phyloP scores from a whole-genome alignment of 2,888 invertebrate genomes.

The Deilephila elpenor region DNA sequence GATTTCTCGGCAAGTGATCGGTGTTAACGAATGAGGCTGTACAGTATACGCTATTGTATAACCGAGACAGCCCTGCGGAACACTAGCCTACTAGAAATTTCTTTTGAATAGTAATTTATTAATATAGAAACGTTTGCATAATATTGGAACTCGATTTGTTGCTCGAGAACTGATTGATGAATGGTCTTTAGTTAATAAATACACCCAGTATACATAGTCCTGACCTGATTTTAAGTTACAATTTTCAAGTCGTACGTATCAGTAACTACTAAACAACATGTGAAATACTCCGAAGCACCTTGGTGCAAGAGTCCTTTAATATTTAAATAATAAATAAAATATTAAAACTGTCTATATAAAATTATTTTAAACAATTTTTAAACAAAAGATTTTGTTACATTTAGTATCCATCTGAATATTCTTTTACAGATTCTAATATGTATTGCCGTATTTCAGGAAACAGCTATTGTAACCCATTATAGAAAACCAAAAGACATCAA shows the following conservation, averaged over 20 bases:
- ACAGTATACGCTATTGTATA: slow-evolving; percentile 65
- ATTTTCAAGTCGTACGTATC: too few relatives aligned
- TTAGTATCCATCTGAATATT: neutral
- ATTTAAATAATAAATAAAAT: too few relatives aligned
- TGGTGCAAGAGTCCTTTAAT: too few relatives aligned
- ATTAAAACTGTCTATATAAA: neutral
- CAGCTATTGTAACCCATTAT: slow-evolving; percentile 36
- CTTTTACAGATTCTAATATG: neutral
- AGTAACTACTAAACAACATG: too few relatives aligned
- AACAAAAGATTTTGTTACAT: neutral
- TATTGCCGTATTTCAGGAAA: neutral
- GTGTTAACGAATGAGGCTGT: slow-evolving; percentile 52
- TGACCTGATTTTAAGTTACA: too few relatives aligned
- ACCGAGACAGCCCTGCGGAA: slow-evolving; percentile 36
- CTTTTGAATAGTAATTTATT: neutral
- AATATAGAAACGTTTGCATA: neutral
- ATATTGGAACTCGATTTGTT: neutral
- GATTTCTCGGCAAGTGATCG: slow-evolving; percentile 52
- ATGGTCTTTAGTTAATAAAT: too few relatives aligned
- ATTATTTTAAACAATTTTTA: neutral
- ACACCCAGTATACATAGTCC: too few relatives aligned
- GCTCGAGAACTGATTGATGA: too few relatives aligned
- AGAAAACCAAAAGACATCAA: slow-evolving; percentile 58
- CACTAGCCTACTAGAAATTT: neutral
- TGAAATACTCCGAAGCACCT: too few relatives aligned